Conservation (phyloP, 2,113 vertebrate species). For the Chrysochloris asiatica region DNA sequence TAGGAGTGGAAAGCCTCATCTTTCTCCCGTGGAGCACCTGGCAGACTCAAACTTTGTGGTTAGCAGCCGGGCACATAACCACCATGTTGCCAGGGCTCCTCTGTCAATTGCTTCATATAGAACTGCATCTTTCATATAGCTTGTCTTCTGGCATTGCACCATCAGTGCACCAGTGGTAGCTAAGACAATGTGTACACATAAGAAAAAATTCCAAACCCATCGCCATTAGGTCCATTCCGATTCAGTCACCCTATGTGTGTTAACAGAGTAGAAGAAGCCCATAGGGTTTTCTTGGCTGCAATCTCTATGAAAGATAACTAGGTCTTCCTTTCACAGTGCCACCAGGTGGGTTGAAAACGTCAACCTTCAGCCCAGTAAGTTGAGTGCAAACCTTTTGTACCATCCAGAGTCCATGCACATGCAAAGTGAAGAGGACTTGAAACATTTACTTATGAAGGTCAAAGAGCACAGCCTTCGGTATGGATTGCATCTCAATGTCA, state of each 20-base stretch:
- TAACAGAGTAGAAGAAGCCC: not conserved
- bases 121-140: not conserved
- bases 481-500: too few relatives aligned
- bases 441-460: too few relatives aligned
- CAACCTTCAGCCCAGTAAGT: not conserved
- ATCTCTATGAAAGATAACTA: not conserved
- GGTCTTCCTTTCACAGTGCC: not conserved
- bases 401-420: not conserved
- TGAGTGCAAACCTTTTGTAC: not conserved
- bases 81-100: too few relatives aligned
- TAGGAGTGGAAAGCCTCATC: too few relatives aligned
- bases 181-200: not conserved
- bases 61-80: too few relatives aligned
- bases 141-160: fast-evolving
- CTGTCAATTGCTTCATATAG: not conserved
- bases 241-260: not conserved
- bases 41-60: too few relatives aligned
- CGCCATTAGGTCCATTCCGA: not conserved
- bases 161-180: not conserved
- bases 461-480: too few relatives aligned
- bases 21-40: too few relatives aligned
- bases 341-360: not conserved
- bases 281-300: not conserved
- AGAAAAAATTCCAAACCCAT: not conserved
- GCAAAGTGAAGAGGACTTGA: too few relatives aligned